Percentiles rank a stretch among this genome's conserved stretches.
These are phyloP conservation scores for Parus major DNA, from an alignment of 2,113 vertebrate genomes.

Conservation along the genomic window DNA sequence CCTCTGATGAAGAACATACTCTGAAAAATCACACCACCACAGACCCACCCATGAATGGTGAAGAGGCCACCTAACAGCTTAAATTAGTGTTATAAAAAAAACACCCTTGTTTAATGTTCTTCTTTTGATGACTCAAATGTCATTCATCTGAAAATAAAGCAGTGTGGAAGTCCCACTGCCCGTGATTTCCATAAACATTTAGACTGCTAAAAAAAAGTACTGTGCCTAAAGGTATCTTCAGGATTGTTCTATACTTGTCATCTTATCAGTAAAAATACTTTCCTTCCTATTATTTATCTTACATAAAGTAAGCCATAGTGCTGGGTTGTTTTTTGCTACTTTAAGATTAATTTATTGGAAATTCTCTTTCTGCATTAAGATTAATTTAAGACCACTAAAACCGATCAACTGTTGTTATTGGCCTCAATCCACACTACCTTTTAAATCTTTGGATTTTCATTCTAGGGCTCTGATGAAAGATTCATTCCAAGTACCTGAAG, in stretches of 20 bases:
- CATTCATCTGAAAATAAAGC: neutral
- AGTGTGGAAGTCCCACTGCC: neutral
- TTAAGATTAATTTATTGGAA: slow-evolving; percentile 41
- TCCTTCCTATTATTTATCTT: slow-evolving; percentile 19
- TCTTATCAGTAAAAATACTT: slow-evolving; percentile 2
- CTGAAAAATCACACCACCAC: neutral
- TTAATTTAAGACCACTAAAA: slow-evolving; percentile 52
- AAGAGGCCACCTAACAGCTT: neutral
- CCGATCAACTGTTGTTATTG: slow-evolving; percentile 28
- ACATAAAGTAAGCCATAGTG: neutral
- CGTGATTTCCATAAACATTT: slow-evolving; percentile 38
- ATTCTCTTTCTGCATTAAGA: slow-evolving; percentile 26
- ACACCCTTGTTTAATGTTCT: neutral
- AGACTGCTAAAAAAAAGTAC: slow-evolving; percentile 29
- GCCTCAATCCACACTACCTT: slow-evolving; percentile 8
- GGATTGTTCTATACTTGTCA: slow-evolving; percentile 28
- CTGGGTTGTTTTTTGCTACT: neutral
- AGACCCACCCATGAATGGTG: neutral
- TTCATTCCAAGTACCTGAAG: slow-evolving; percentile 21
- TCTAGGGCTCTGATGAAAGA: slow-evolving; percentile 26
- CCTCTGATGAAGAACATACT: neutral
- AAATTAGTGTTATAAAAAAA: slow-evolving; percentile 9
- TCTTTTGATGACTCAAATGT: slow-evolving; percentile 39
- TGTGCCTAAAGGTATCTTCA: neutral
- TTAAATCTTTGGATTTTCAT: slow-evolving; percentile 48